These are phyloP conservation scores for Drosophila paramelanica DNA, from an alignment of 2,888 invertebrate genomes.

Conservation along the genomic window DNA sequence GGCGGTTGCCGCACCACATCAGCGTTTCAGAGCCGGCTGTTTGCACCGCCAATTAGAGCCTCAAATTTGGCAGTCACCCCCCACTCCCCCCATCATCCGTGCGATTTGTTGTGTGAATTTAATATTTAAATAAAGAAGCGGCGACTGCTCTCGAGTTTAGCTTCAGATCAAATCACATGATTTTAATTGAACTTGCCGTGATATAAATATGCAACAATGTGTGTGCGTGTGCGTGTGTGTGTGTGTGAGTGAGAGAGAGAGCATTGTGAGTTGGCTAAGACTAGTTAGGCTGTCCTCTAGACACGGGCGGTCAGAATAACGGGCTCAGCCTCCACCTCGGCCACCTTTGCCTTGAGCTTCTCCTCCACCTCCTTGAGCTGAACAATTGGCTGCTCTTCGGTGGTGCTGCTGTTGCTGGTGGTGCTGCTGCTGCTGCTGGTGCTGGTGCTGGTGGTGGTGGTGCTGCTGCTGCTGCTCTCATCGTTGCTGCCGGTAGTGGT, in stretches of 20 bases:
- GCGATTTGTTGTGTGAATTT: constrained; percentile 63
- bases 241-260: constrained; percentile 10
- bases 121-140: constrained; percentile 65
- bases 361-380: constrained; percentile 79
- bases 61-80: constrained; percentile 39
- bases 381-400: constrained; percentile 65
- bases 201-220: constrained; percentile 60
- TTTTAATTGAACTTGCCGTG: constrained; percentile 71
- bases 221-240: constrained; percentile 22
- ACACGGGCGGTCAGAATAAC: constrained; percentile 83
- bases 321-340: constrained; percentile 85
- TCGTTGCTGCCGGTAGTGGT: constrained; percentile 14
- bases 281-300: constrained; percentile 57
- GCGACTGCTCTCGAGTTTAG: constrained; percentile 14
- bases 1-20: neutral
- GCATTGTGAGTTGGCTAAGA: constrained; percentile 34
- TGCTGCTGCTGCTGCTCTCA: constrained; percentile 54
- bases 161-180: constrained; percentile 70
- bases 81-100: neutral
- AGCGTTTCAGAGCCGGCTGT: constrained; percentile 14
- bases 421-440: constrained; percentile 20
- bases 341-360: constrained; percentile 83
- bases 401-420: constrained; percentile 43
- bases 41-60: constrained; percentile 65
- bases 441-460: constrained; percentile 37